Conservation (phyloP, 2,113 vertebrate species). For the Pipra filicauda region DNA sequence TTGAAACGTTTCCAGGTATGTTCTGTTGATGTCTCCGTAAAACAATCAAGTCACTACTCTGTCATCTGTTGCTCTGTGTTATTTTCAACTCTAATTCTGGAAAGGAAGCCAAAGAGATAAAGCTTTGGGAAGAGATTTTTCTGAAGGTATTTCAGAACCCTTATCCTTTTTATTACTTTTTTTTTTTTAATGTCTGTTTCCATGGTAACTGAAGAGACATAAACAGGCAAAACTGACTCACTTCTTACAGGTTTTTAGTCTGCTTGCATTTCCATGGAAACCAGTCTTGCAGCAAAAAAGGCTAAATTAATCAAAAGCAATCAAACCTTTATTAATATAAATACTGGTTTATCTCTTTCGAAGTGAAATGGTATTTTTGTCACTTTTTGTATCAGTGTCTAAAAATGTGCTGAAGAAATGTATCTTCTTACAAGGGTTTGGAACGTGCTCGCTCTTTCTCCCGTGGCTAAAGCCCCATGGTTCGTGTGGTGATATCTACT, state of each 20-base stretch:
- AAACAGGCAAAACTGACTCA: slow-evolving; percentile 60
- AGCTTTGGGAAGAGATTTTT: slow-evolving; percentile 9
- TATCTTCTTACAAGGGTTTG: background rate
- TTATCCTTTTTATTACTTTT: background rate
- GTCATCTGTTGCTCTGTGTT: slow-evolving; percentile 17
- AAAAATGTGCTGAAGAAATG: background rate
- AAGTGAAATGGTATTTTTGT: background rate
- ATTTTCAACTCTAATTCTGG: slow-evolving; percentile 24
- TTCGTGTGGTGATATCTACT: background rate
- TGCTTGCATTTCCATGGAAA: slow-evolving; percentile 58
- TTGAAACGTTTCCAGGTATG: background rate
- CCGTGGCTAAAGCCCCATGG: background rate
- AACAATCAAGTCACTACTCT: slow-evolving; percentile 1
- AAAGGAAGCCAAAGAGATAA: slow-evolving; percentile 12
- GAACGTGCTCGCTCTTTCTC: background rate
- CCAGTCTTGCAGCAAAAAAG: background rate
- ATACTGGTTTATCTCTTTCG: background rate
- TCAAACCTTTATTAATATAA: background rate
- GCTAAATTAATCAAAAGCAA: slow-evolving; percentile 20
- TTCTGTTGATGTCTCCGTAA: background rate
- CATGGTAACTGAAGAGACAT: slow-evolving; percentile 46
- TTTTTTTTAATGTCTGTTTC: slow-evolving; percentile 50
- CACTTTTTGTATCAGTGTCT: background rate
- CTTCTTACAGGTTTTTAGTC: slow-evolving; percentile 49
- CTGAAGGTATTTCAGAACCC: slow-evolving; percentile 41